These are phyloP conservation scores for Copidosoma aretas DNA, from an alignment of 2,888 invertebrate genomes.

Conservation along the genomic window DNA sequence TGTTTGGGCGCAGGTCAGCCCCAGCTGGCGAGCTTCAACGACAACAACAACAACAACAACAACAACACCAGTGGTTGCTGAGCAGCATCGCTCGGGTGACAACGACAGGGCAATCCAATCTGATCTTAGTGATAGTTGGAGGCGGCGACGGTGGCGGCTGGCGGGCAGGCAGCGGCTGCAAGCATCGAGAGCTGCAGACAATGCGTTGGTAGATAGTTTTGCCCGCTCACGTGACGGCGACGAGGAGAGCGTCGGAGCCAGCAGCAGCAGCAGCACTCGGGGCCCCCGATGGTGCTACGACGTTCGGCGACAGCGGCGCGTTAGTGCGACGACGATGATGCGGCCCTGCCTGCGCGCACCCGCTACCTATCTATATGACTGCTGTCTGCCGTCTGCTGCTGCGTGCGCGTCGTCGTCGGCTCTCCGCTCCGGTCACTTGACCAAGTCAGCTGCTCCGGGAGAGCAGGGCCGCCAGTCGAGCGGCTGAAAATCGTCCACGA, in stretches of 20 bases:
- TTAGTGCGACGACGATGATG: background rate
- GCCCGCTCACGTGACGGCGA: conserved; percentile 55
- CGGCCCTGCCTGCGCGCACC: background rate
- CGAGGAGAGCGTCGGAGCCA: background rate
- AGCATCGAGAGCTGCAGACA: too few species aligned
- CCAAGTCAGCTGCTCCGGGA: background rate
- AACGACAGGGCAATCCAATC: background rate
- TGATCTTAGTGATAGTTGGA: too few species aligned
- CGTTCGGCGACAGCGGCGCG: background rate
- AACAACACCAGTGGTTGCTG: background rate
- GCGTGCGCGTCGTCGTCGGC: background rate
- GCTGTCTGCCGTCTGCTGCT: background rate
- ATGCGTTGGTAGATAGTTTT: too few species aligned
- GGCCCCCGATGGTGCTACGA: background rate
- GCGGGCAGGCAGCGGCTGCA: background rate
- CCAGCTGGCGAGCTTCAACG: too few species aligned
- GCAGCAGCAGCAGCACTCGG: background rate
- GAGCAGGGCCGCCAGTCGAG: background rate
- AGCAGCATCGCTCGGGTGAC: background rate
- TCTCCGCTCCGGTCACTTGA: background rate
- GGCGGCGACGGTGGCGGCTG: background rate
- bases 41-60: too few species aligned
- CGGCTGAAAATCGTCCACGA: background rate
- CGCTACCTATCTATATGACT: background rate
- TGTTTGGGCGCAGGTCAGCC: too few species aligned